A percentile compares a stretch with the other conserved stretches of the same genome.
Evolutionary conservation across 2,888 invertebrate species (phyloP).

Genomic region (Drosophila aldrichi): DNA sequence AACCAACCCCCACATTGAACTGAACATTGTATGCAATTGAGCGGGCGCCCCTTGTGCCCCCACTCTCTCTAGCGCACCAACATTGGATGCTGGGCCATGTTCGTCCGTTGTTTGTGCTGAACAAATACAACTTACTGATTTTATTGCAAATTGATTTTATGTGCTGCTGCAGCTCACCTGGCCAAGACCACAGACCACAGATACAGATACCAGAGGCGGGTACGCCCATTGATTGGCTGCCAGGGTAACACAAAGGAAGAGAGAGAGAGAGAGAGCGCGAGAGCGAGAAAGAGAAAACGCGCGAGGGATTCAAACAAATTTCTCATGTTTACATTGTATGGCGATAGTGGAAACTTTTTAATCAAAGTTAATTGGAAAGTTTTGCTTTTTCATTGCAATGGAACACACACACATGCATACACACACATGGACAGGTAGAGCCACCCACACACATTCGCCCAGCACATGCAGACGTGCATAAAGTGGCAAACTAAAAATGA

Average conservation of each 20-base stretch:
- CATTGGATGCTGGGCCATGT: conserved; percentile 14
- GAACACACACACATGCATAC: conserved; percentile 20
- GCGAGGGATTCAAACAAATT: conserved; percentile 74
- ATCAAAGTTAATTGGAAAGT: conserved; percentile 82
- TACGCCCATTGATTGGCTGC: conserved; percentile 57
- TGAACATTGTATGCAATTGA: conserved; percentile 1
- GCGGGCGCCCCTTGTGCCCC: no score
- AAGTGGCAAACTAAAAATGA: conserved; percentile 75
- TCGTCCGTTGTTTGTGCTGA: conserved; percentile 68
- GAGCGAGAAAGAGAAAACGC: neutral
- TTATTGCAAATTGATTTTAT: conserved; percentile 81
- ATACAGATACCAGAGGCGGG: conserved; percentile 35
- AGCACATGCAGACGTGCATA: conserved; percentile 54
- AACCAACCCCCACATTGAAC: neutral
- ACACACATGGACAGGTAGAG: conserved; percentile 5
- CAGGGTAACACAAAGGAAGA: neutral
- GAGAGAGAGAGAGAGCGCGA: neutral
- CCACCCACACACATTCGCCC: conserved; percentile 16
- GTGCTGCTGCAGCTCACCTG: conserved; percentile 65
- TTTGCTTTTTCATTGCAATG: conserved; percentile 78
- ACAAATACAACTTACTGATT: conserved; percentile 79
- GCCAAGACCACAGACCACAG: conserved; percentile 47
- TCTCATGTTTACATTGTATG: conserved; percentile 80
- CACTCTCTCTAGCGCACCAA: no score
- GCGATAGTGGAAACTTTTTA: conserved; percentile 79